Evolutionary conservation across 2,113 vertebrate species (phyloP), one percentile per base, ranked within the genome.

Genomic region (Xenopus laevis): DNA sequence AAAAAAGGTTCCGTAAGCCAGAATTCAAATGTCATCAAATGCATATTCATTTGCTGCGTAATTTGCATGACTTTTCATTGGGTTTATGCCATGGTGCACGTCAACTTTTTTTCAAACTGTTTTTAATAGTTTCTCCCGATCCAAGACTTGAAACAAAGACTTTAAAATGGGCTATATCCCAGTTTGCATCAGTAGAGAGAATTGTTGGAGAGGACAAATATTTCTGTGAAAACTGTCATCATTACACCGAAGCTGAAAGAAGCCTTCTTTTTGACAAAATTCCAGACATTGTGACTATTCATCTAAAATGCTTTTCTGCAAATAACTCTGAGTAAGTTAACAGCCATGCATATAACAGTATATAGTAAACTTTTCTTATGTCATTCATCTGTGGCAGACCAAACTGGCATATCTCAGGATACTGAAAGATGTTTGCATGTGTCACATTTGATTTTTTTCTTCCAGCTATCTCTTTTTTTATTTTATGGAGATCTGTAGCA

Each of bases 191-290:
- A 0, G 96, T 98, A 87, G 97, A 99, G 84, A 94, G 97, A 80
- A 97, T 99, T 74, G 94, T 95, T 50, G 97, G 97, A 57, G 93
- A 98, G 84, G 97, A 99, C 82, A 99, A 99, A 74, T 99, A 99
- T 80, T 99, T 98, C 87, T 99, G 97, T 77, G 97, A 99, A 84
- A 98, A 95, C 27, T 99, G 97, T 79, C 92, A 87, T 73, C 97
- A 99, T 79, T 98, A 99, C 86, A 90, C 97, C 0, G 97, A 99
- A 88, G 97, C 97, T 0, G 97, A 99, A 83, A 89, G 97, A 74
- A 98, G 96, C 84, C 94, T 99, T 65, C 81, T 98, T 72, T 99
- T 99, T 78, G 96, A 98, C 80, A 98, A 97, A 88, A 98, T 97
- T 77, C 96, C 97, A 6, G 95, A 98, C 86, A 93, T 98, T 45